phyloP scores from a whole-genome alignment of 1,140 invertebrate species.

The Cyrtorhinus lividipennis region DNA sequence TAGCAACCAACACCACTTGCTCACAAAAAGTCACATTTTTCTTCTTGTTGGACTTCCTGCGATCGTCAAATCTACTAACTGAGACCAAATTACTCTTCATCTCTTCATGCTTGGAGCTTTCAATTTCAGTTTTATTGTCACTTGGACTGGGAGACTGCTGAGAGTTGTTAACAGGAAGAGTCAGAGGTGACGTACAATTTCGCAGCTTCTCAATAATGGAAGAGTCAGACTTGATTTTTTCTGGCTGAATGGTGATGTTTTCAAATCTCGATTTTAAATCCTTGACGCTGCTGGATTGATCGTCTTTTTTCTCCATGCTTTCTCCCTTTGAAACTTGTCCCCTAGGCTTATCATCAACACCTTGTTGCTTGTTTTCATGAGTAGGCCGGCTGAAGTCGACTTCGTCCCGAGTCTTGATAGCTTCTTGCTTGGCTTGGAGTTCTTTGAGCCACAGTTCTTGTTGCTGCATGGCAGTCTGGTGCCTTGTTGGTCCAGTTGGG shows the following conservation, averaged over 20 bases:
- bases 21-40: slow-evolving; percentile 90
- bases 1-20: slow-evolving; percentile 79
- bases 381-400: background rate
- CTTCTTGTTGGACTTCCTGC: slow-evolving; percentile 50
- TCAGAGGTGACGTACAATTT: background rate
- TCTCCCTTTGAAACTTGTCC: background rate
- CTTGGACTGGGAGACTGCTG: background rate
- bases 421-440: slow-evolving; percentile 56
- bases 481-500: background rate
- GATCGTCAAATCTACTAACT: slow-evolving; percentile 20
- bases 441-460: slow-evolving; percentile 53
- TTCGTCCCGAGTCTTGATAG: slow-evolving; percentile 15
- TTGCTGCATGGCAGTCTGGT: slow-evolving; percentile 17
- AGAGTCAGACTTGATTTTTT: slow-evolving; percentile 11
- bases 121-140: slow-evolving; percentile 18
- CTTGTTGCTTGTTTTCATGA: slow-evolving; percentile 6
- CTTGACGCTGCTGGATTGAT: slow-evolving; percentile 36
- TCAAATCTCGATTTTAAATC: slow-evolving; percentile 75
- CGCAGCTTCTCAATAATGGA: slow-evolving; percentile 1
- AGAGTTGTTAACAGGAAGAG: background rate
- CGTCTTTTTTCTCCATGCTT: slow-evolving; percentile 11
- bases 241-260: slow-evolving; percentile 35
- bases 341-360: background rate
- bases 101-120: slow-evolving; percentile 14
- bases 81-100: slow-evolving; percentile 15